These are phyloP conservation scores for Enteromius mattozi DNA, from an alignment of 2,797 vertebrate genomes.

Conservation along the genomic window DNA sequence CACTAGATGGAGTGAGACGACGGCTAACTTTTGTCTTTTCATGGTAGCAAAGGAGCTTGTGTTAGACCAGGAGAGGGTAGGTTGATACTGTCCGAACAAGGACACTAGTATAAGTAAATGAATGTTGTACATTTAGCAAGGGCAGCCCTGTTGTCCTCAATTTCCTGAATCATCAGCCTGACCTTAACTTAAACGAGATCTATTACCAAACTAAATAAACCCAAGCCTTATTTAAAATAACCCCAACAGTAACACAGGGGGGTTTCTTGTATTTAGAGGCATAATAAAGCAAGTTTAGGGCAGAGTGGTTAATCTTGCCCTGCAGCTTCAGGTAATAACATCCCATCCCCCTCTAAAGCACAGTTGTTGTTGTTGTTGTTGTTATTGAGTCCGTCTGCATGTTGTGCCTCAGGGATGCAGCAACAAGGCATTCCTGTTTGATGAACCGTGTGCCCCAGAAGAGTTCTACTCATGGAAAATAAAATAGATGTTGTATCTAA, in stretches of 20 bases:
- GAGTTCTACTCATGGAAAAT: constrained; percentile 5
- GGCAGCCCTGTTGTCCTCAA: not conserved
- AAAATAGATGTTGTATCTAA: not conserved
- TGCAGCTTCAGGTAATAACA: constrained; percentile 4
- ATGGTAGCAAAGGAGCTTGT: not conserved
- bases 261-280: constrained; percentile 5
- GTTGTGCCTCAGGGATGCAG: constrained; percentile 1
- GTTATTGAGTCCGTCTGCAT: not conserved
- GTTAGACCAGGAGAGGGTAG: not conserved
- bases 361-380: constrained; percentile 22
- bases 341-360: constrained; percentile 3
- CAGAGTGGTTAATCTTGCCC: not conserved
- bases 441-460: not conserved
- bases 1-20: constrained; percentile 33
- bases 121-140: not conserved
- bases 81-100: not conserved
- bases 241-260: not conserved
- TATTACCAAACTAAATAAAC: constrained; percentile 17
- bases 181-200: not conserved
- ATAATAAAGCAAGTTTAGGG: constrained; percentile 1
- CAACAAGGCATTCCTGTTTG: constrained; percentile 28
- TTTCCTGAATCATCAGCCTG: not conserved
- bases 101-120: not conserved
- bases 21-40: not conserved
- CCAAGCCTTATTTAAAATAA: not conserved